Conservation (phyloP, 2,888 invertebrate genomes). For the Dyspetes luteomarginatus region DNA sequence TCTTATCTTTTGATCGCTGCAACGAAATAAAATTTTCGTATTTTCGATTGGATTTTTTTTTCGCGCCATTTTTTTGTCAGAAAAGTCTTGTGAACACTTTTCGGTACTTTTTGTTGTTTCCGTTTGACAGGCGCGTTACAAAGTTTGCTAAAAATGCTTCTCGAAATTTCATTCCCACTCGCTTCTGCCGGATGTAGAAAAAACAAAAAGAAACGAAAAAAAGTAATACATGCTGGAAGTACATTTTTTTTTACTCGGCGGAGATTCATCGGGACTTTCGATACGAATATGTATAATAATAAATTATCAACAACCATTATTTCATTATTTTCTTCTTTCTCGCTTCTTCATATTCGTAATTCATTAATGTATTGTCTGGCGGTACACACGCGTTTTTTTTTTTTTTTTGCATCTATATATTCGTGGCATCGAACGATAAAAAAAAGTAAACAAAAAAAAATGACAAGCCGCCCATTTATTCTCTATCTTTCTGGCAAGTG, state of each 20-base stretch:
- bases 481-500: slow-evolving; percentile 45
- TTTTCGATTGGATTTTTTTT: slow-evolving; percentile 19
- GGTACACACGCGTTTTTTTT: slow-evolving; percentile 30
- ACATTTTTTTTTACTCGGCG: slow-evolving; percentile 27
- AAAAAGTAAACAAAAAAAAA: slow-evolving; percentile 21
- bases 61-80: slow-evolving; percentile 26
- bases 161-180: slow-evolving; percentile 30
- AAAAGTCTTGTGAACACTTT: slow-evolving; percentile 72
- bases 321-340: slow-evolving; percentile 16
- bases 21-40: slow-evolving; percentile 44
- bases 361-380: slow-evolving; percentile 57
- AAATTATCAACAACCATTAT: slow-evolving; percentile 60
- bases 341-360: slow-evolving; percentile 6
- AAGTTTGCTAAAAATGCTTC: slow-evolving; percentile 48
- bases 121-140: slow-evolving; percentile 51
- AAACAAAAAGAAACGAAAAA: neutral
- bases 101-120: slow-evolving; percentile 62
- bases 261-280: slow-evolving; percentile 43
- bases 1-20: slow-evolving; percentile 25
- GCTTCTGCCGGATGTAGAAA: slow-evolving; percentile 20
- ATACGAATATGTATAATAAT: slow-evolving; percentile 56
- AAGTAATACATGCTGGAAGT: slow-evolving; percentile 44
- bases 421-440: slow-evolving; percentile 22
- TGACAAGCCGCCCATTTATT: slow-evolving; percentile 35
- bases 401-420: slow-evolving; percentile 14